A percentile compares a stretch with the other conserved stretches of the same genome.
These are phyloP conservation scores for Cheiracanthium punctorium DNA, from an alignment of 2,888 invertebrate genomes.

Conservation along the genomic window DNA sequence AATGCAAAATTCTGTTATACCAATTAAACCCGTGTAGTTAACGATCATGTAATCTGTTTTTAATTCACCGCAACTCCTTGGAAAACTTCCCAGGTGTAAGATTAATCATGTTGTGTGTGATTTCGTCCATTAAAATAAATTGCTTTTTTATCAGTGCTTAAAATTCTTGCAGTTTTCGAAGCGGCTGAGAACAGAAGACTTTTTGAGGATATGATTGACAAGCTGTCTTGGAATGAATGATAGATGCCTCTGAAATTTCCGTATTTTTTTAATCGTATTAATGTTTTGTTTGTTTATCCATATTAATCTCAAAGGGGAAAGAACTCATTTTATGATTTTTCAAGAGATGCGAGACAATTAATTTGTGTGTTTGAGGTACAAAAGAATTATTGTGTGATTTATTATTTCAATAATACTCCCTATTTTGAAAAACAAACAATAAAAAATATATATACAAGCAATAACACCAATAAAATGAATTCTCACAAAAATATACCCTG, in stretches of 20 bases:
- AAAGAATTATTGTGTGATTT: too few relatives aligned
- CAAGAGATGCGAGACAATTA: too few relatives aligned
- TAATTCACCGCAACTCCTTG: background rate
- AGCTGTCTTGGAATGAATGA: background rate
- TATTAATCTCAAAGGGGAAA: too few relatives aligned
- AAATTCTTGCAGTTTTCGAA: background rate
- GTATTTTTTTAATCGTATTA: too few relatives aligned
- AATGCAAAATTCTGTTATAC: background rate
- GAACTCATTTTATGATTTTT: too few relatives aligned
- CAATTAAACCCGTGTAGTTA: background rate
- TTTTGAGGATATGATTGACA: background rate
- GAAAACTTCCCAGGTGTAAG: background rate
- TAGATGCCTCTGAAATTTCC: background rate
- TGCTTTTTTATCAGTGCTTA: conserved; percentile 8
- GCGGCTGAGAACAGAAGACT: background rate
- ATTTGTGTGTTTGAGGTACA: too few relatives aligned
- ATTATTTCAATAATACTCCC: too few relatives aligned
- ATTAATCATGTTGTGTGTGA: background rate
- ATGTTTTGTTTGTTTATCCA: too few relatives aligned
- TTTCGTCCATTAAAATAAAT: background rate
- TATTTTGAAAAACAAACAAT: too few relatives aligned
- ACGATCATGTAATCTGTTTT: conserved; percentile 1
- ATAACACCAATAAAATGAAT: too few relatives aligned
- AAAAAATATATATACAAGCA: too few relatives aligned
- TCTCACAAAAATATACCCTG: too few relatives aligned